phyloP scores from a whole-genome alignment of 2,888 invertebrate genomes.

The Papilio gigon region DNA sequence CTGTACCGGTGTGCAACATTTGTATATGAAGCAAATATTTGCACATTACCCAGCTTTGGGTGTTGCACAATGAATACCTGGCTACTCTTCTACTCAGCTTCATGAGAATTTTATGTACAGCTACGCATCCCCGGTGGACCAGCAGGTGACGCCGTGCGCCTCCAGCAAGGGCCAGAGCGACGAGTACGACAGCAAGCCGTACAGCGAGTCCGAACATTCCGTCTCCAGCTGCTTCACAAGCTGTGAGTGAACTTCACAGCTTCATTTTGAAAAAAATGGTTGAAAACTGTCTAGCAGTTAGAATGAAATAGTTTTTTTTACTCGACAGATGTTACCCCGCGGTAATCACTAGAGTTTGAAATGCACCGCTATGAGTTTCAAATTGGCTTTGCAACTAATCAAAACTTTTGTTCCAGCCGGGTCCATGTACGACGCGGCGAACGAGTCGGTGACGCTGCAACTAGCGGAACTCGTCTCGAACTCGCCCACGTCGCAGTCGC shows the following conservation, averaged over 20 bases:
- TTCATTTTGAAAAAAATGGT: neutral
- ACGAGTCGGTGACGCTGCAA: slow-evolving; percentile 87
- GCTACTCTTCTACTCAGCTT: neutral
- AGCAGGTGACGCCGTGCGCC: slow-evolving; percentile 76
- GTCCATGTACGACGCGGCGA: slow-evolving; percentile 91
- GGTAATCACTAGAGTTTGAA: slow-evolving; percentile 31
- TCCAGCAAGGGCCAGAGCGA: slow-evolving; percentile 84
- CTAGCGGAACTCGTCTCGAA: slow-evolving; percentile 78
- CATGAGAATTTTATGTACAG: slow-evolving; percentile 51
- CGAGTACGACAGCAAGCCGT: slow-evolving; percentile 78
- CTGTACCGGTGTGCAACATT: neutral
- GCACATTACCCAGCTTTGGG: neutral
- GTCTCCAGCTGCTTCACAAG: slow-evolving; percentile 79
- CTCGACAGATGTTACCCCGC: slow-evolving; percentile 16
- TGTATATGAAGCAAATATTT: neutral
- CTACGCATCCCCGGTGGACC: slow-evolving; percentile 79
- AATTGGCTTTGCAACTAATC: slow-evolving; percentile 42
- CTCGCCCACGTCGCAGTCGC: slow-evolving; percentile 78
- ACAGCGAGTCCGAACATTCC: slow-evolving; percentile 79
- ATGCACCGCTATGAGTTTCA: slow-evolving; percentile 42
- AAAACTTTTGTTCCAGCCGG: slow-evolving; percentile 82
- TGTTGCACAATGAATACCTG: neutral
- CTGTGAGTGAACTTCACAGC: slow-evolving; percentile 65
- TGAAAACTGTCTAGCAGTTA: neutral
- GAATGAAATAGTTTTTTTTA: slow-evolving; percentile 24